phyloP scores from a whole-genome alignment of 2,888 invertebrate species.

The Diploptera punctata region DNA sequence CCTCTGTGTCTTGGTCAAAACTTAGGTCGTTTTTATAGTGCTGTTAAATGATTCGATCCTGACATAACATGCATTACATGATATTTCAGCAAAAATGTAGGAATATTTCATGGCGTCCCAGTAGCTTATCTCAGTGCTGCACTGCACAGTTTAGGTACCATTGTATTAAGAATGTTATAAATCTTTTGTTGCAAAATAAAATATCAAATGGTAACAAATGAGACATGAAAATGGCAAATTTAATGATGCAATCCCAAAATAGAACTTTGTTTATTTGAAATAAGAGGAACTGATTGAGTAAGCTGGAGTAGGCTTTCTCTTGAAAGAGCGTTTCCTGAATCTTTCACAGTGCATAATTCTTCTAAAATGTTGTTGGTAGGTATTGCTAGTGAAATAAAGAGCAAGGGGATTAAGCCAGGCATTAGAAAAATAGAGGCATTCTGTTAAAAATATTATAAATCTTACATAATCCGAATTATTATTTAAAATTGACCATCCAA shows the following conservation, averaged over 20 bases:
- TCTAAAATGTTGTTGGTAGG: not conserved
- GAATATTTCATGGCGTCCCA: no score
- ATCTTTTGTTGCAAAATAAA: no score
- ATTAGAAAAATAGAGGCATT: not conserved
- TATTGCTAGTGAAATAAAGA: not conserved
- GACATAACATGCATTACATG: no score
- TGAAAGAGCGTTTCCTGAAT: not conserved
- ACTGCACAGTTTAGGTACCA: no score
- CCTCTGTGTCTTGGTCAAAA: no score
- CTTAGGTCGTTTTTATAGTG: no score
- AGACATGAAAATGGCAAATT: not conserved
- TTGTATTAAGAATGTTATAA: no score
- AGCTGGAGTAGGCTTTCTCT: not conserved
- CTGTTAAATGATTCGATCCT: no score
- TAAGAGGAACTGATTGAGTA: not conserved
- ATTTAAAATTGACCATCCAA: not conserved
- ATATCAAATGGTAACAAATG: no score
- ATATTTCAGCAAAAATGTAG: no score
- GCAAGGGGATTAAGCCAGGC: not conserved
- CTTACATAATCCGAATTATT: not conserved
- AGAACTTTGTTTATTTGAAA: not conserved
- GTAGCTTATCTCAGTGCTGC: no score
- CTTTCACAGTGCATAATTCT: not conserved
- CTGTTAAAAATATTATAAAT: not conserved
- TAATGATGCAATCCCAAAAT: not conserved